Conservation (phyloP, 2,113 vertebrate genomes). For the Ariopsis seemanni region DNA sequence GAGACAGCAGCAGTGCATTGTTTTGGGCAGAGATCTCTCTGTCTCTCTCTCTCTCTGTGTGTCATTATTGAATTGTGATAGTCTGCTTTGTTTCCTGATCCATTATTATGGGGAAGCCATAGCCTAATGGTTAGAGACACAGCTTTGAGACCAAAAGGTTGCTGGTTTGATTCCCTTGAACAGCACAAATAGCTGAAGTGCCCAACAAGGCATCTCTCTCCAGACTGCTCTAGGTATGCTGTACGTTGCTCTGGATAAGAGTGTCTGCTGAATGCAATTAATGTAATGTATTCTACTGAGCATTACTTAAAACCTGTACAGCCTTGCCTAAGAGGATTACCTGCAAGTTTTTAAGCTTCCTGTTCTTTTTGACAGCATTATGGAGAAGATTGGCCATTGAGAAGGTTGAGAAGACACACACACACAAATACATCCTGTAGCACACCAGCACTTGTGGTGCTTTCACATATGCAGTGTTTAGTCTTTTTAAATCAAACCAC, state of each 20-base stretch:
- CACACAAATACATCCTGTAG: background rate
- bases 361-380: background rate
- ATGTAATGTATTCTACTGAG: background rate
- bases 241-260: too few species aligned
- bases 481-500: background rate
- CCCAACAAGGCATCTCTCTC: too few species aligned
- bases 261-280: too few species aligned
- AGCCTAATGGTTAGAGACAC: too few species aligned
- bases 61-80: background rate
- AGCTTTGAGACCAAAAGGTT: too few species aligned
- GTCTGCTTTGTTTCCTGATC: background rate
- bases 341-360: background rate
- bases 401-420: background rate
- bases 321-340: background rate
- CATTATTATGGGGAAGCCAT: background rate
- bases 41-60: too few species aligned
- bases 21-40: background rate
- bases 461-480: background rate
- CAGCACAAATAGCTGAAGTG: too few species aligned
- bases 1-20: background rate
- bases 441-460: background rate
- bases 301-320: background rate
- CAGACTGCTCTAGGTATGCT: too few species aligned
- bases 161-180: too few species aligned
- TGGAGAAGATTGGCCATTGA: background rate